Base-by-base conservation (phyloP, 2,113 vertebrate species). In the Gopherus evgoodei region DNA sequence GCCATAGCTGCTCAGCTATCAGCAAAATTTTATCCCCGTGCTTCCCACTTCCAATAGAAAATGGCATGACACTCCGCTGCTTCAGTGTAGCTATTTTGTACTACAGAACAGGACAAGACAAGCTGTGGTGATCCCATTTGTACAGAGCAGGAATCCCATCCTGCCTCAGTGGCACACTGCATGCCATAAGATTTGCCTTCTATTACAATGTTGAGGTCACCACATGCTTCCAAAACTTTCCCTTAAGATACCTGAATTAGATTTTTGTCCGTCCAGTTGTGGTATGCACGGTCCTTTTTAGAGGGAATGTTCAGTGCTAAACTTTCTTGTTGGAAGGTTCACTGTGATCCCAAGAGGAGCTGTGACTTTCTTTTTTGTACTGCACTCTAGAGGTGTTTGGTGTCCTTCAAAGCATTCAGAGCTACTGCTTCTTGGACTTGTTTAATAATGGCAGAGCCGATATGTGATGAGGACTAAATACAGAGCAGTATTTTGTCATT, bases 1-100 rank as follows among this genome's bases (percentile, higher is more conserved):
- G 91, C 88, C 88, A 94, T 56, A 93, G 88, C 91, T 97, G 89
- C 91, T 96, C 84, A 90, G 84, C 83, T 96, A 94, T 97, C 93
- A 95, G 91, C 90, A 94, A 94, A 90, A 92, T 85, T 96, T 83
- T 87, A 12, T 83, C 75, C 95, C 82, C 81, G 79, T 56, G 88
- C 62, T 54, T 96, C 95, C 50, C 31, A 75, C 90, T 90, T 81
- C 38, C 86, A 81, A 81, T 1, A 0, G 29, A 78, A 80, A 78
- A 84, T 90, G 84, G 91, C 83, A 27, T 56, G 80, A 81, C 79
- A 17, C 76, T 80, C 9, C 69, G 84, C 85, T 90, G 86, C 95
- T 97, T 69, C 94, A 81, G 84, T 89, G 44, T n/a, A 24, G 89
- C 80, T 86, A 62, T 86, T 19, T 2, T 75, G 81, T 76, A 72